Evolutionary conservation across 2,797 vertebrate genomes (phyloP).

Genomic region (Tadarida brasiliensis): DNA sequence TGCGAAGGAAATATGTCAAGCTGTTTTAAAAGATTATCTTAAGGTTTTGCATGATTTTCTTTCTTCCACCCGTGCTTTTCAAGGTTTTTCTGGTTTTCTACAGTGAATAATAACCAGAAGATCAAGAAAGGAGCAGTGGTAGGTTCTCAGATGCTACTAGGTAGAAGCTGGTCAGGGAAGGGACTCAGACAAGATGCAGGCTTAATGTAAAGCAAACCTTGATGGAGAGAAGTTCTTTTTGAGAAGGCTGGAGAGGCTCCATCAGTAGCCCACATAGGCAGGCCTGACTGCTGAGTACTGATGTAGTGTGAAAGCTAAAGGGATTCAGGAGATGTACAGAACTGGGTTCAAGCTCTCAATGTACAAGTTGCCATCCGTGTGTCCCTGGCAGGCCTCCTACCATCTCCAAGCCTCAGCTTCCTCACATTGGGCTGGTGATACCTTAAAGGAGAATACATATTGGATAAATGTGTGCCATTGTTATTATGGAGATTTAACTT

Average conservation of each 20-base stretch:
- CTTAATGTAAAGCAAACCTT: neutral
- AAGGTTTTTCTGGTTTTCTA: constrained; percentile 20
- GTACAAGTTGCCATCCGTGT: neutral
- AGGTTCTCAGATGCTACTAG: neutral
- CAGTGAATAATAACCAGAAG: neutral
- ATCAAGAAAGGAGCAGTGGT: neutral
- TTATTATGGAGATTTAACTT: neutral
- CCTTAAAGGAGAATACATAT: neutral
- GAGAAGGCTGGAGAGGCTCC: neutral
- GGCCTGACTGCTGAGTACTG: neutral
- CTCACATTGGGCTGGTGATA: neutral
- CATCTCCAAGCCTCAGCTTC: neutral
- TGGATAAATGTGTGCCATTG: neutral
- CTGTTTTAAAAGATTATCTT: constrained; percentile 2
- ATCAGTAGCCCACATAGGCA: neutral
- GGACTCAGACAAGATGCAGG: neutral
- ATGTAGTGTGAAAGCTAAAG: neutral
- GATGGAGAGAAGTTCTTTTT: neutral
- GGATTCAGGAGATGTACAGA: neutral
- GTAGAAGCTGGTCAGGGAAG: neutral
- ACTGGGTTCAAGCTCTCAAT: neutral
- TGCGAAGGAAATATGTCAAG: neutral
- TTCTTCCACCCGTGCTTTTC: neutral
- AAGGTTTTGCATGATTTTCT: neutral
- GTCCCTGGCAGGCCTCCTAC: neutral